A percentile compares a stretch with the other conserved stretches of the same genome.
phyloP scores from a whole-genome alignment of 2,797 vertebrate genomes.

The Nannoperca australis region DNA sequence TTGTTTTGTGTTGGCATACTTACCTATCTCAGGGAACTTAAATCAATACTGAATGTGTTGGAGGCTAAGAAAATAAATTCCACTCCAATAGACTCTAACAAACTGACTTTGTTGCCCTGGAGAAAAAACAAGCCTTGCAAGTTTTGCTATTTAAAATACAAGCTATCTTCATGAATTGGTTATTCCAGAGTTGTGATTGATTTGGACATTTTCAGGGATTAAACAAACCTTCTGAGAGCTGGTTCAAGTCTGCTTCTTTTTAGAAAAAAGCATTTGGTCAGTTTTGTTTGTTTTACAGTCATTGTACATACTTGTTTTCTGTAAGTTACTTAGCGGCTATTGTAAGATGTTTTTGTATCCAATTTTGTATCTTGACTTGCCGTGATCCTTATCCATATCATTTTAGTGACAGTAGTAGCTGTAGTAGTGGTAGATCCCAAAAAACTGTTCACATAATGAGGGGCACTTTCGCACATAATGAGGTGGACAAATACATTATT shows the following conservation, averaged over 20 bases:
- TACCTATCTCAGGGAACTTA: constrained; percentile 29
- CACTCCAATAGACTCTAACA: constrained; percentile 48
- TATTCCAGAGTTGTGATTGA: constrained; percentile 22
- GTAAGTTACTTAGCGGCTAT: neutral
- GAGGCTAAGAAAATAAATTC: constrained; percentile 60
- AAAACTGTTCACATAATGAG: neutral
- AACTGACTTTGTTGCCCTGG: constrained; percentile 31
- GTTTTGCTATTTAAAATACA: constrained; percentile 36
- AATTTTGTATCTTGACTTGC: neutral
- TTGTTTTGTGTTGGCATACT: constrained; percentile 50
- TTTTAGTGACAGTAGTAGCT: neutral
- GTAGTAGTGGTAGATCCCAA: neutral
- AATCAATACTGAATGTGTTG: constrained; percentile 59
- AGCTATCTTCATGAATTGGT: constrained; percentile 12
- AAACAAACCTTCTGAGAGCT: constrained; percentile 11
- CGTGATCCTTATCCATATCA: neutral
- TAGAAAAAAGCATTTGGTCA: neutral
- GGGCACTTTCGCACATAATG: no score
- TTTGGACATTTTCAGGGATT: constrained; percentile 23
- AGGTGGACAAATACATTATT: neutral
- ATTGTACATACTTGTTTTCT: neutral
- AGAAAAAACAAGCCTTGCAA: constrained; percentile 24
- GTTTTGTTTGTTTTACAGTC: neutral
- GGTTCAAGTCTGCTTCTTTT: neutral
- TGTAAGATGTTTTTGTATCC: neutral